Evolutionary conservation across 1,140 invertebrate genomes (phyloP), one percentile per base, ranked within the genome.

Genomic region (Lucilia cuprina): DNA sequence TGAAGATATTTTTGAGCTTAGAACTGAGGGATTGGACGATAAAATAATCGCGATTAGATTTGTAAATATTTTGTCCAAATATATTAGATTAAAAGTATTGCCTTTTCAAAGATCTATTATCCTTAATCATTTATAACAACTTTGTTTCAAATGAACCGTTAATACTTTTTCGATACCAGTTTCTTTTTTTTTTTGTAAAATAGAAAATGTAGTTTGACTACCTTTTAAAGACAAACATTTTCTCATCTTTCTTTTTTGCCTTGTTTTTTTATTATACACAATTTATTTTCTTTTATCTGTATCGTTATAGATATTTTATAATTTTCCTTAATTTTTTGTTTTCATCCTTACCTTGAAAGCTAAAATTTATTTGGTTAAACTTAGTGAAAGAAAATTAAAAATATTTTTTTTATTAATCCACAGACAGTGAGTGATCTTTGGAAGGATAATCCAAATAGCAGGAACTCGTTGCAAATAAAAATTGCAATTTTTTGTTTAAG

Each of bases 371-470:
- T 80, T 80, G 77, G n/a, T 80, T 78, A 70, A 70, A 70, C 65
- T 70, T 70, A 21, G 65, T 21, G n/a, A n/a, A 5, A 25, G 65
- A 70, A 70, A 21, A 41, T 41, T 41, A 41, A 41, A 55, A 21
- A 70, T 49, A 50, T 19, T 50, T 80, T 80, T 9, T 30, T 21
- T 10, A 9, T 75, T 49, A 49, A 80, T 80, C 77, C 77, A 80
- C 77, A 80, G 49, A 80, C 41, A 41, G 41, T 41, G 17, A 50
- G 19, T 80, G 7, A 25, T 21, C 47, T 80, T 80, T 80, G 77
- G 77, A 80, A 80, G 77, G 77, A 80, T 80, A 80, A 49, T 80
- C 77, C 77, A 80, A 80, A 80, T 80, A 70, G 47, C 77, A 80
- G 77, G 77, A 80, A 80, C 77, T 50, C 19, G 65, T 70, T 70